phyloP scores from a whole-genome alignment of 1,140 invertebrate species.

The Mya arenaria region DNA sequence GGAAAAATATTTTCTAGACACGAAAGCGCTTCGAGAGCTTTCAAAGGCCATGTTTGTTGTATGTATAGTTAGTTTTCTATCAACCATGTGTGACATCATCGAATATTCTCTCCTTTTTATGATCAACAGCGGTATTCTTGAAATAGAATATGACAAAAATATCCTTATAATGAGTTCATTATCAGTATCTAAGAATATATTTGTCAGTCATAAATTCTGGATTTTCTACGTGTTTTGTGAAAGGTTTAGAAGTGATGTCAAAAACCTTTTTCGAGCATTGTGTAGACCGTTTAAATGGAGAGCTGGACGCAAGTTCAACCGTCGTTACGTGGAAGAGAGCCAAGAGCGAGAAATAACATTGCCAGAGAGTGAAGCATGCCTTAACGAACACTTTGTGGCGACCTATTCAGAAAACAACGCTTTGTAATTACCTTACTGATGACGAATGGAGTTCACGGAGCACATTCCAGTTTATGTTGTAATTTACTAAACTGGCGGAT shows the following conservation, averaged over 20 bases:
- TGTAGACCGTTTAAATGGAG: conserved; percentile 11
- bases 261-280: background rate
- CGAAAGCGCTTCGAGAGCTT: conserved; percentile 67
- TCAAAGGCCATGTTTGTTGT: conserved; percentile 61
- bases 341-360: no score
- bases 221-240: conserved; percentile 43
- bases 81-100: conserved; percentile 19
- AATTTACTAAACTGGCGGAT: no score
- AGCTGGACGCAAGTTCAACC: no score
- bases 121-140: background rate
- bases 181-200: conserved; percentile 45
- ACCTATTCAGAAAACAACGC: no score
- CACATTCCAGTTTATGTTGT: no score
- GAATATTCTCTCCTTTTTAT: background rate
- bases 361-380: no score
- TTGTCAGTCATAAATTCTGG: conserved; percentile 66
- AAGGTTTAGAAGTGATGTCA: conserved; percentile 40
- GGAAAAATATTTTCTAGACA: conserved; percentile 74
- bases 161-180: background rate
- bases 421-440: no score
- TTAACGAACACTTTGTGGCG: no score
- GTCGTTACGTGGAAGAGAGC: no score
- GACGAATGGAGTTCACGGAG: no score
- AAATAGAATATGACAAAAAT: conserved; percentile 36
- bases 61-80: conserved; percentile 26